Conservation (phyloP, 2,888 invertebrate species). For the Tachina fera region DNA sequence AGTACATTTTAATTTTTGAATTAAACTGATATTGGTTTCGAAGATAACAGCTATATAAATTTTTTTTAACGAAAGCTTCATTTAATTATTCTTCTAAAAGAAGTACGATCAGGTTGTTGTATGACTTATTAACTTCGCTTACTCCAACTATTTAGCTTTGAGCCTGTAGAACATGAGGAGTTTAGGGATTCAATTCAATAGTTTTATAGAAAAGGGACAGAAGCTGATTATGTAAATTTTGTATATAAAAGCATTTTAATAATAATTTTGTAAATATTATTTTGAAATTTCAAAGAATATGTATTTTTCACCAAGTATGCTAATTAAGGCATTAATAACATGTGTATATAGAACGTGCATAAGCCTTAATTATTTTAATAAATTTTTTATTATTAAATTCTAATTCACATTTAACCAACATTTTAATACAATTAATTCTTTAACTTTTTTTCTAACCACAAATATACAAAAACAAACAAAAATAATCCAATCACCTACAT, state of each 20-base stretch:
- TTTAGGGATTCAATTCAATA: not conserved
- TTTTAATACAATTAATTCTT: slow-evolving; percentile 59
- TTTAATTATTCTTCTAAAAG: no score
- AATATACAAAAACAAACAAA: not conserved
- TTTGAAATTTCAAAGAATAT: not conserved
- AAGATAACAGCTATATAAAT: no score
- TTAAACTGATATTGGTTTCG: no score
- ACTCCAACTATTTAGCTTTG: no score
- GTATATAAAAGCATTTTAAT: slow-evolving; percentile 28
- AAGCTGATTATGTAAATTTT: not conserved
- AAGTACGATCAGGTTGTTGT: no score
- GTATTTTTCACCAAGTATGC: not conserved
- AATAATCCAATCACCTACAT: slow-evolving; percentile 53
- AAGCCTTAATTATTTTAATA: not conserved
- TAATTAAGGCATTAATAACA: slow-evolving; percentile 27
- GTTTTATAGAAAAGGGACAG: no score
- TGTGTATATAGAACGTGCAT: slow-evolving; percentile 20
- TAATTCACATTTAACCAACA: slow-evolving; percentile 48
- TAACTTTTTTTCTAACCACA: slow-evolving; percentile 58
- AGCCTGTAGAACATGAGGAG: not conserved
- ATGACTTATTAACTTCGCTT: no score
- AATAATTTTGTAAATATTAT: slow-evolving; percentile 38
- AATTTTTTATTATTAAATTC: not conserved
- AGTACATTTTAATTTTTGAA: no score
- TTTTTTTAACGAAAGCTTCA: no score